These are phyloP conservation scores for Notothenia rossii DNA, from an alignment of 2,113 vertebrate species.

Conservation along the genomic window DNA sequence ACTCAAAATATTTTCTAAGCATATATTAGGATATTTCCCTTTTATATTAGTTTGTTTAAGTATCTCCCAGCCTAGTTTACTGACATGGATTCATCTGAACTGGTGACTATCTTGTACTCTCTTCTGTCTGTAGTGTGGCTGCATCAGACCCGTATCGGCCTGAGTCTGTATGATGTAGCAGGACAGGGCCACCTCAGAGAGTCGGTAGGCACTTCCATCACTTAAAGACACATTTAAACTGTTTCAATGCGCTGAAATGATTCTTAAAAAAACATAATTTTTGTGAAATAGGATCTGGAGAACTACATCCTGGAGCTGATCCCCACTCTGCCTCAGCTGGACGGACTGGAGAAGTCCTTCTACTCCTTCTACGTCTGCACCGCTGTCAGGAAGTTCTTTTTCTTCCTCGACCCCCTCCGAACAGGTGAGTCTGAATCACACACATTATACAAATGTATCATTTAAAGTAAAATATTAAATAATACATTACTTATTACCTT, in stretches of 20 bases:
- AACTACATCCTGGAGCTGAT: constrained; percentile 99
- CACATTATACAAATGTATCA: background rate
- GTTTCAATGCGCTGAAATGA: background rate
- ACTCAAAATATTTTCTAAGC: background rate
- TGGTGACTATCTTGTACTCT: background rate
- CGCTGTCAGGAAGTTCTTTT: constrained; percentile 98
- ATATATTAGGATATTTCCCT: background rate
- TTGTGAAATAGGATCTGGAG: constrained; percentile 91
- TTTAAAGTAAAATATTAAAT: background rate
- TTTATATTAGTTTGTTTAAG: background rate
- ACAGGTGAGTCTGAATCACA: constrained; percentile 84
- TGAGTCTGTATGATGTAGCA: constrained; percentile 98
- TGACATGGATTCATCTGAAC: background rate
- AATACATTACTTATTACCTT: too few relatives aligned
- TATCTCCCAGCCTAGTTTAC: background rate
- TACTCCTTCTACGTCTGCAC: constrained; percentile 99
- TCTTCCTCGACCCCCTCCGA: constrained; percentile 97
- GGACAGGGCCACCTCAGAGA: constrained; percentile 98
- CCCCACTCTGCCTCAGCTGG: constrained; percentile 96
- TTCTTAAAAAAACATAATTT: background rate
- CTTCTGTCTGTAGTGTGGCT: constrained; percentile 88
- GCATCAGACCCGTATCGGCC: constrained; percentile 97
- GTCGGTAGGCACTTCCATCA: constrained; percentile 86
- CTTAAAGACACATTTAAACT: background rate
- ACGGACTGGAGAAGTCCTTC: constrained; percentile 98